phyloP scores from a whole-genome alignment of 2,888 invertebrate species.

The Tetheella fluctuosa region DNA sequence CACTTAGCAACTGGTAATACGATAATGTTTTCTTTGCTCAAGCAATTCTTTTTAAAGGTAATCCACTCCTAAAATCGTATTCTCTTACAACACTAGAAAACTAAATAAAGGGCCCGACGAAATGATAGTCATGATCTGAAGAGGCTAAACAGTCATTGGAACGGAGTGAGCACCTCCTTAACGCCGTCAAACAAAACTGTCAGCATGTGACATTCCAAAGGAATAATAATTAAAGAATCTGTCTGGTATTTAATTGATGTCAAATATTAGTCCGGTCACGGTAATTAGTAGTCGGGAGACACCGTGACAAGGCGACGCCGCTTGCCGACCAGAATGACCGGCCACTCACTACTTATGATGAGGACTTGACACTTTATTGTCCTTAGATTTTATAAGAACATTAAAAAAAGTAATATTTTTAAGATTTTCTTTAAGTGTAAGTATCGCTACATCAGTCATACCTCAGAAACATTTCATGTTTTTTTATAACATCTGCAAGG shows the following conservation, averaged over 20 bases:
- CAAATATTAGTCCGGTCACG: slow-evolving; percentile 75
- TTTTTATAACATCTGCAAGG: too few relatives aligned
- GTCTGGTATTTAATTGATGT: slow-evolving; percentile 69
- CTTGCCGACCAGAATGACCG: slow-evolving; percentile 22
- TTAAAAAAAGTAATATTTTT: too few relatives aligned
- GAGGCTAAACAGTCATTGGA: neutral
- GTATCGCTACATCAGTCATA: too few relatives aligned
- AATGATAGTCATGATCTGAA: neutral
- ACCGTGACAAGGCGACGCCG: slow-evolving; percentile 46
- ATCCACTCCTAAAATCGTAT: neutral
- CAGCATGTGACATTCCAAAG: slow-evolving; percentile 32
- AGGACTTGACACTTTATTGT: neutral
- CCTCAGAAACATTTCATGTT: too few relatives aligned
- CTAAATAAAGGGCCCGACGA: neutral
- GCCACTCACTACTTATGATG: slow-evolving; percentile 15
- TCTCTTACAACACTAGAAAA: neutral
- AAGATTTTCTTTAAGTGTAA: too few relatives aligned
- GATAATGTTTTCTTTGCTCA: too few relatives aligned
- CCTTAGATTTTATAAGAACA: too few relatives aligned
- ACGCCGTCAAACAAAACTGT: slow-evolving; percentile 17
- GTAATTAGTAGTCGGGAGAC: slow-evolving; percentile 54
- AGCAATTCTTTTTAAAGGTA: neutral
- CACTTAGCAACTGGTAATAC: too few relatives aligned
- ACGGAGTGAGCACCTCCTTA: neutral
- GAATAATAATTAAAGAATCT: slow-evolving; percentile 53